Conservation (phyloP, 2,113 vertebrate genomes). For the Colaptes auratus region DNA sequence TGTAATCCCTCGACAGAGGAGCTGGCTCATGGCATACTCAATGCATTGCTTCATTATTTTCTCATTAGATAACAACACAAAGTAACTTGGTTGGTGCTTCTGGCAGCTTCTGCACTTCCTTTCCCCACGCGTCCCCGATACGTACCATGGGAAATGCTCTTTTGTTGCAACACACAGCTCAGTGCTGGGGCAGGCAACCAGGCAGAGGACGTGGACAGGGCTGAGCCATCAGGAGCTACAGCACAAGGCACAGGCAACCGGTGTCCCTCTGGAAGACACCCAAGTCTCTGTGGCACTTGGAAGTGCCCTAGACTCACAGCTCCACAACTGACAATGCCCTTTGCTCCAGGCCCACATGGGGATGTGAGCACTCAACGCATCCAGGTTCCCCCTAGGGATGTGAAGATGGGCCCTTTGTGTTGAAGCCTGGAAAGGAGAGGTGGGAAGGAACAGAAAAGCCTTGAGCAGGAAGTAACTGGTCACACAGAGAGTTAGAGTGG, state of each 20-base stretch:
- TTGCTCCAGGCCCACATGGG: background rate
- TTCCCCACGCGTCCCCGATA: background rate
- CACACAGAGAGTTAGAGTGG: background rate
- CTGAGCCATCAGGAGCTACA: background rate
- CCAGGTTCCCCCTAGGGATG: background rate
- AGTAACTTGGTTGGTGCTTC: background rate
- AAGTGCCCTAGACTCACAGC: background rate
- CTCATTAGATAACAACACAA: conserved; percentile 9
- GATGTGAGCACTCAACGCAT: background rate
- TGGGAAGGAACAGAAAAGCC: background rate
- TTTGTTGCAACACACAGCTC: background rate
- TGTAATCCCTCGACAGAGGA: background rate
- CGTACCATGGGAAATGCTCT: background rate
- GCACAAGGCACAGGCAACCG: background rate
- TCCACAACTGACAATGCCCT: accelerated
- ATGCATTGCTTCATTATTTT: conserved; percentile 25
- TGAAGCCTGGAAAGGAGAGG: background rate
- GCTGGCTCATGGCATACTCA: background rate
- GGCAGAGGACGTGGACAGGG: background rate
- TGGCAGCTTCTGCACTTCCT: conserved; percentile 10
- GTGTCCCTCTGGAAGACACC: accelerated
- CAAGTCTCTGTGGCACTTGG: background rate
- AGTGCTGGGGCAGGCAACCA: accelerated
- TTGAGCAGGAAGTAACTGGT: background rate
- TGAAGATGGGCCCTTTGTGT: background rate